Evolutionary conservation across 1,140 invertebrate genomes (phyloP), one percentile per base, ranked within the genome.

Genomic region (Trachymyrmex cornetzi): DNA sequence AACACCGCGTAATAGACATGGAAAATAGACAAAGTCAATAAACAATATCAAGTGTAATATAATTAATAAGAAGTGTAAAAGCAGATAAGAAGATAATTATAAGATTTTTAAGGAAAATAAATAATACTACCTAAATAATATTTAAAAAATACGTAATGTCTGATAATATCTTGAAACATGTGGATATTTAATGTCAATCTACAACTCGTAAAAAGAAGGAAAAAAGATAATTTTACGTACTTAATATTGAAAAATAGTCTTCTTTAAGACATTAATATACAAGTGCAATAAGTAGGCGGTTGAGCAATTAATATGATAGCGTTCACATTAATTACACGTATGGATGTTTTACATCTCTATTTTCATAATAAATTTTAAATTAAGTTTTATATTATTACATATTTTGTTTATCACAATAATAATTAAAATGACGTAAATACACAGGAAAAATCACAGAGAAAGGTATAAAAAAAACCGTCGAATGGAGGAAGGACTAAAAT

Each of bases 381-480:
- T 59, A 38, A 14, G 30, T 11, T 59, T 24, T 22, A 59, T 24
- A 75, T 9, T 19, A 16, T 22, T 34, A 24, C 16, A 19, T 27
- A 5, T 30, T 27, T 22, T 24, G 30, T 38, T 24, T 38, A 11
- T 48, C 11, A 24, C 6, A 1, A 5, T 6, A 50, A 6, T 22
- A 66, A 34, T 67, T 53, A 80, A 80, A 38, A 55, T 50, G 44
- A 57, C 22, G 5, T 24, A 12, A 69, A 53, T 14, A 38, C 14
- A 19, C 48, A 11, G 24, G 24, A 24, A 5, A 44, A 38, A 71
- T 81, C n/a, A 5, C 3, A 9, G 19, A 53, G 22, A 16, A 74
- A 22, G 38, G 14, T 55, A 30, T 14, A 16, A 63, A 66, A 16
- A 67, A 53, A n/a, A n/a, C n/a, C 22, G n/a, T 50, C 14, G 24